Conservation (phyloP, 2,888 invertebrate species). For the Zygothrica quintamaculata region DNA sequence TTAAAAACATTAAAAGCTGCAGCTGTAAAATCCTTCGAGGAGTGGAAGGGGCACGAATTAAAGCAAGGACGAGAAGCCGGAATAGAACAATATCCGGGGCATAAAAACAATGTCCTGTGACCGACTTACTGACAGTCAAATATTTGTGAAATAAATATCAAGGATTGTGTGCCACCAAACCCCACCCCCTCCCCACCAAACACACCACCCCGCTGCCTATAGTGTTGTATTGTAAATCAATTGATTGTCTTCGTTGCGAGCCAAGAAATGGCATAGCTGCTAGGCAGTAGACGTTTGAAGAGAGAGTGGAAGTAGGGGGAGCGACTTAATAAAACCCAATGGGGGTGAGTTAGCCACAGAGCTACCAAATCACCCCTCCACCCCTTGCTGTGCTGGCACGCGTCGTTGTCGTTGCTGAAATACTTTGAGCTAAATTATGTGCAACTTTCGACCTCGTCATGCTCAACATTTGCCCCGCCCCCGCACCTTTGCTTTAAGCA, state of each 20-base stretch:
- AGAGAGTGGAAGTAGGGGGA: no score
- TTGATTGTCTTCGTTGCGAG: constrained; percentile 70
- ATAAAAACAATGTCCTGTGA: constrained; percentile 57
- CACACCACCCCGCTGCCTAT: not conserved
- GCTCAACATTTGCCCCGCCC: constrained; percentile 50
- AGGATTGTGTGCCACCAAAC: constrained; percentile 27
- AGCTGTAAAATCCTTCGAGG: constrained; percentile 16
- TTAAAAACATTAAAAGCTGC: constrained; percentile 42
- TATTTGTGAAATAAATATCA: constrained; percentile 76
- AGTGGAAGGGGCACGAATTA: not conserved
- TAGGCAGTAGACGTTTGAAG: no score
- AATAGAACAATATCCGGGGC: constrained; percentile 59
- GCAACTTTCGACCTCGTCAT: constrained; percentile 73
- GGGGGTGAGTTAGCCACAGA: constrained; percentile 16
- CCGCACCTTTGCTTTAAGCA: no score
- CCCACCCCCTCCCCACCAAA: not conserved
- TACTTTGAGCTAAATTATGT: constrained; percentile 66
- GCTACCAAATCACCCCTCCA: constrained; percentile 1
- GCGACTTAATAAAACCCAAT: constrained; percentile 5
- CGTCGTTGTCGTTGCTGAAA: constrained; percentile 52
- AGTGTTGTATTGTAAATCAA: constrained; percentile 71
- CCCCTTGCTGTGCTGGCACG: constrained; percentile 58
- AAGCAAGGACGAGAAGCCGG: not conserved
- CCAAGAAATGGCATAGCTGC: constrained; percentile 16
- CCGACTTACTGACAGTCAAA: constrained; percentile 63